These are phyloP conservation scores for Panopea generosa DNA, from an alignment of 2,888 invertebrate genomes.

Conservation along the genomic window DNA sequence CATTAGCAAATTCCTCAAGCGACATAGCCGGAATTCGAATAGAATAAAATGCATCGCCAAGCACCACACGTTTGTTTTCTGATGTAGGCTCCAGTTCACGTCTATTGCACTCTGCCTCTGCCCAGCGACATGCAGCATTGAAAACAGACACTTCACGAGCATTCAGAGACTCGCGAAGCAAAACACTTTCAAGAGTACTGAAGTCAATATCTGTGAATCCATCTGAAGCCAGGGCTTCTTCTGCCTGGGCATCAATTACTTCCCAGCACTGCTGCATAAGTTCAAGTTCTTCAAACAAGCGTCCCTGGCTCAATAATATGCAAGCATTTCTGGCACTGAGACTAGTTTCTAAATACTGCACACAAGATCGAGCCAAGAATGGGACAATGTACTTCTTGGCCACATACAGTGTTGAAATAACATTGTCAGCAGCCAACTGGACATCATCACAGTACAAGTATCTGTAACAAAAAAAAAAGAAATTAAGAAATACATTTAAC, in stretches of 20 bases:
- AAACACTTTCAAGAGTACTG: conserved; percentile 95
- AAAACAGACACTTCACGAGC: conserved; percentile 94
- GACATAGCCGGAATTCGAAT: conserved; percentile 98
- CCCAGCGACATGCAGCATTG: conserved; percentile 97
- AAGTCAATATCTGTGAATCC: conserved; percentile 98
- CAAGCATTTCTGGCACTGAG: conserved; percentile 98
- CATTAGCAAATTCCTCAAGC: conserved; percentile 97
- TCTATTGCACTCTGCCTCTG: conserved; percentile 94
- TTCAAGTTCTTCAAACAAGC: conserved; percentile 98
- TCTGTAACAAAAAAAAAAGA: conserved; percentile 88
- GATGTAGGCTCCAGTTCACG: conserved; percentile 93
- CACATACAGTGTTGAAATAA: conserved; percentile 96
- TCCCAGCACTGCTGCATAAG: conserved; percentile 91
- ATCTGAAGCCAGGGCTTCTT: conserved; percentile 97
- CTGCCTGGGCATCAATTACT: conserved; percentile 98
- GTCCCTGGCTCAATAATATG: conserved; percentile 96
- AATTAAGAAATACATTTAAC: background rate
- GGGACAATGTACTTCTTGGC: conserved; percentile 99
- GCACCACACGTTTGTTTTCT: conserved; percentile 88
- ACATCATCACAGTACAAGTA: conserved; percentile 99
- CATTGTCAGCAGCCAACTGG: conserved; percentile 96
- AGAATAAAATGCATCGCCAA: conserved; percentile 91
- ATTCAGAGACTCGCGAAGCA: conserved; percentile 96
- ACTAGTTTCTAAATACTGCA: conserved; percentile 97
- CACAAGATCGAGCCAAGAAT: conserved; percentile 96